Base-by-base conservation (phyloP, 2,113 vertebrate genomes). In the Paracyprichromis sp. region DNA sequence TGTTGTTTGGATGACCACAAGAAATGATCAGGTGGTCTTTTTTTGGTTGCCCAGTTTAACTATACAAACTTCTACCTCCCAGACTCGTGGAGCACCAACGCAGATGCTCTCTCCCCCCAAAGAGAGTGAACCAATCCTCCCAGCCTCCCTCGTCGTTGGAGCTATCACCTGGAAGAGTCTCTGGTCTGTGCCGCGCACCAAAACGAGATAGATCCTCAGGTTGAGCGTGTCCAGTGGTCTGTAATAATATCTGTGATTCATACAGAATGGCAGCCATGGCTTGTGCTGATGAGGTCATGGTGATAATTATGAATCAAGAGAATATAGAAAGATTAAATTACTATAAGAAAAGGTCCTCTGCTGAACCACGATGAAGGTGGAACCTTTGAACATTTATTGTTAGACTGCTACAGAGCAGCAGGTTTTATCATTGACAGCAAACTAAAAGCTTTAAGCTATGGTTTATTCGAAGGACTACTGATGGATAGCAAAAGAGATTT, bases 391-490 rank as follows among this genome's bases (percentile, higher is more conserved):
- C 54, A 5, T 57, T 57, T 57, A 14, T 57, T 57, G 24, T 14
- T 8, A 26, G 54, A 1, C 54, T 10, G 29, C 29, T 63, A 34
- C 29, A 63, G 29, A 63, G 1, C 59, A 63, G 17, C 9, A 63
- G 59, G 16, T 19, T 63, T 59, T 1, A 19, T 34, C 59, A 10
- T 6, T 61, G 16, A 19, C 59, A 61, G 16, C 16, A 34, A 61
- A 61, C 29, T 61, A 61, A 61, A 61, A 34, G 3, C 29, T 61
- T 17, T 61, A 7, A 7, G 3, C 0, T 34, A 2, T 1, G 16
- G 29, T 61, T 61, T 34, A 61, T 61, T 61, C 0, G 0, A 61
- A 31, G 29, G 57, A 19, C 0, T 34, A 34, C 14, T 7, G 59
- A 4, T 61, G 57, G 29, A 34, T 61, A 61, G 16, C 1, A 61